Evolutionary conservation across 2,888 invertebrate species (phyloP).

Genomic region (Craniophora ligustri): DNA sequence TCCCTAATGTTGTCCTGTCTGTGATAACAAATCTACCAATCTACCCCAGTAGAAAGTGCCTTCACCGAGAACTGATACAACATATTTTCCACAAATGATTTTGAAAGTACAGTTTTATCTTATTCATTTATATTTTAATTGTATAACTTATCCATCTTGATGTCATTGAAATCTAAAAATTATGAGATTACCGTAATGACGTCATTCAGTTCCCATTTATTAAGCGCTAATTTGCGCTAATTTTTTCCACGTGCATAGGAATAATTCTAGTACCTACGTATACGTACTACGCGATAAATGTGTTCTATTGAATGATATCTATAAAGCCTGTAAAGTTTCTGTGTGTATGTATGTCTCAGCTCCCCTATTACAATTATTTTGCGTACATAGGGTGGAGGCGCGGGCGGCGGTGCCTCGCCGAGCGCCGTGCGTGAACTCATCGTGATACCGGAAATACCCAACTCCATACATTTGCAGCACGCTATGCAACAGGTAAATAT

Average conservation of each 20-base stretch:
- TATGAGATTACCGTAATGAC: neutral
- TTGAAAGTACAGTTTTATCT: too few species aligned
- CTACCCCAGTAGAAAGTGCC: neutral
- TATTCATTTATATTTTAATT: too few species aligned
- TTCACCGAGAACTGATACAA: neutral
- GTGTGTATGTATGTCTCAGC: slow-evolving; percentile 8
- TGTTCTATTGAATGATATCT: too few species aligned
- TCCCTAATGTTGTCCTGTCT: neutral
- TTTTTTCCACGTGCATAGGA: too few species aligned
- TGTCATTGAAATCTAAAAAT: too few species aligned
- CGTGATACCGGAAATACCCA: slow-evolving; percentile 83
- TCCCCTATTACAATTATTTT: slow-evolving; percentile 31
- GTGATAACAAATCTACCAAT: neutral
- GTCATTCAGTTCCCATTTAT: neutral
- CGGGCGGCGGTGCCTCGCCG: slow-evolving; percentile 75
- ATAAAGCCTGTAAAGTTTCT: too few species aligned
- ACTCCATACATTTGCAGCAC: slow-evolving; percentile 82
- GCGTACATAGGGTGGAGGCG: slow-evolving; percentile 61
- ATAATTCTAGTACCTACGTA: too few species aligned
- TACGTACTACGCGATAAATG: too few species aligned
- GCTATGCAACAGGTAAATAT: slow-evolving; percentile 83
- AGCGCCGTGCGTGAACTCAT: slow-evolving; percentile 81
- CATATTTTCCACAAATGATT: neutral
- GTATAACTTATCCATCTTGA: too few species aligned
- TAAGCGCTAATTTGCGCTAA: too few species aligned